Conservation (phyloP, 1,140 invertebrate species). For the Geopemphigus sp. region DNA sequence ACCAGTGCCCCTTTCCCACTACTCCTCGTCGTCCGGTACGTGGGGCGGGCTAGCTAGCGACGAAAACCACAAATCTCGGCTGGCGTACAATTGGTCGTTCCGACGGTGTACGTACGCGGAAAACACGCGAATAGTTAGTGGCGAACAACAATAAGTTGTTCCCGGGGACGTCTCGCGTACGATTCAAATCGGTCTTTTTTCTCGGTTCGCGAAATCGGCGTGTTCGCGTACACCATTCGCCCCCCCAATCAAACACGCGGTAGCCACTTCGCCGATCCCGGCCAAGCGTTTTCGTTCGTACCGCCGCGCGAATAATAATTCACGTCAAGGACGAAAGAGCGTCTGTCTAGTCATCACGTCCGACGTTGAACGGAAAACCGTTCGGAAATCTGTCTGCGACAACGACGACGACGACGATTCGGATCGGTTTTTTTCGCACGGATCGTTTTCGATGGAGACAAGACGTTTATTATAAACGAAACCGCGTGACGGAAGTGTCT, state of each 20-base stretch:
- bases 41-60: no score
- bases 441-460: background rate
- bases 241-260: no score
- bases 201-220: slow-evolving; percentile 14
- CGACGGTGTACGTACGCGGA: background rate
- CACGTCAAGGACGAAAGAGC: no score
- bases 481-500: slow-evolving; percentile 43
- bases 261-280: no score
- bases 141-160: no score
- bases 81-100: background rate
- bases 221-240: background rate
- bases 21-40: no score
- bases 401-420: slow-evolving; percentile 38
- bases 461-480: slow-evolving; percentile 26
- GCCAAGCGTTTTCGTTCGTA: no score
- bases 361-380: no score
- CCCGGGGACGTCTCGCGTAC: background rate
- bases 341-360: no score
- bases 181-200: background rate
- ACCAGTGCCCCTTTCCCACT: no score
- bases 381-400: background rate
- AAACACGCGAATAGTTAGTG: background rate
- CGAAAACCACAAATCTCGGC: slow-evolving; percentile 34
- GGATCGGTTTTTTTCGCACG: background rate
- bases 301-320: no score